These are phyloP conservation scores for Peucedramus taeniatus DNA, from an alignment of 2,113 vertebrate genomes.

Conservation along the genomic window DNA sequence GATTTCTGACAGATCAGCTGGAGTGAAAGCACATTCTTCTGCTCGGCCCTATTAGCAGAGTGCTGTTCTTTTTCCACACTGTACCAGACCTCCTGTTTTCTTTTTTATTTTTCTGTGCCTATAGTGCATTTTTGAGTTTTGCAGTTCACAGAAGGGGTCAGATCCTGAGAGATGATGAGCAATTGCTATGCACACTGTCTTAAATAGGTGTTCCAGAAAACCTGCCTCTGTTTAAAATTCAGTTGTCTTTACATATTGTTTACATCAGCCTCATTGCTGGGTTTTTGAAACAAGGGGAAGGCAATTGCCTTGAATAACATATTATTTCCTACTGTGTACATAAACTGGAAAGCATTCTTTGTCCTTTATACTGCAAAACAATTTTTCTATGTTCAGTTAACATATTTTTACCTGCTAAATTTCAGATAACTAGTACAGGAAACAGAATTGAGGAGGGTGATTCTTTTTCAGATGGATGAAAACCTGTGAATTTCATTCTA, in stretches of 20 bases:
- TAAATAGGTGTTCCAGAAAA: neutral
- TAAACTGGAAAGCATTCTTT: neutral
- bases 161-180: neutral
- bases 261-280: neutral
- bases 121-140: neutral
- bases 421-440: neutral
- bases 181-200: neutral
- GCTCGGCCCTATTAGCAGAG: conserved; percentile 21
- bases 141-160: neutral
- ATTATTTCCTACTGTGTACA: conserved; percentile 4
- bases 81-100: neutral
- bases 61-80: neutral
- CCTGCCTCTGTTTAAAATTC: neutral
- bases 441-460: neutral
- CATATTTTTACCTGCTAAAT: conserved; percentile 11
- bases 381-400: neutral
- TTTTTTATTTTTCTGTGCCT: neutral
- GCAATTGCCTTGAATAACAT: neutral
- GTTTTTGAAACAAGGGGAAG: neutral
- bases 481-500: neutral
- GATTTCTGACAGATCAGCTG: conserved; percentile 49
- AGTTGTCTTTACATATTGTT: neutral
- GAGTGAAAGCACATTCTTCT: neutral
- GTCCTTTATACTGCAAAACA: neutral
- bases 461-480: neutral